Evolutionary conservation across 2,113 vertebrate species (phyloP).

Genomic region (Hydrochoerus hydrochaeris): DNA sequence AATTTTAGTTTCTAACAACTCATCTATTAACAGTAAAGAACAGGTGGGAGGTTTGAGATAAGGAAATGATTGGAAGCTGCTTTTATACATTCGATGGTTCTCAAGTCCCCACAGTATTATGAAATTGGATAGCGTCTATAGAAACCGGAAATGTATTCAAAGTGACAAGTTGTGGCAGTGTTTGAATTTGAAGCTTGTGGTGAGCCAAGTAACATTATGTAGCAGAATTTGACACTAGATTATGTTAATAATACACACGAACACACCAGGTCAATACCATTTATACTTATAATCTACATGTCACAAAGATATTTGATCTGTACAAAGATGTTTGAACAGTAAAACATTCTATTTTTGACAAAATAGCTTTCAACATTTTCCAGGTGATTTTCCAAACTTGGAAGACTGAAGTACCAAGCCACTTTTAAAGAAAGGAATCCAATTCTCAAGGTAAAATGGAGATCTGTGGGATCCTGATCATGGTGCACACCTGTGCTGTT

Average conservation of each 20-base stretch:
- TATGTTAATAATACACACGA: not conserved
- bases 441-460: slow-evolving; percentile 49
- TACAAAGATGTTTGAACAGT: not conserved
- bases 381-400: slow-evolving; percentile 35
- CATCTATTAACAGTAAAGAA: slow-evolving; percentile 78
- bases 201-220: not conserved
- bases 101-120: slow-evolving; percentile 74
- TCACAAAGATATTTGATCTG: slow-evolving; percentile 24
- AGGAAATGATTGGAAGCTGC: slow-evolving; percentile 77
- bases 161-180: slow-evolving; percentile 50
- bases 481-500: not conserved
- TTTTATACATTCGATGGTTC: slow-evolving; percentile 71
- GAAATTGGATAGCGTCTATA: slow-evolving; percentile 66
- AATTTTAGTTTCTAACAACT: slow-evolving; percentile 81
- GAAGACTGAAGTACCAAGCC: not conserved
- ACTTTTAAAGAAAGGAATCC: not conserved
- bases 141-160: slow-evolving; percentile 69
- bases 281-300: slow-evolving; percentile 36
- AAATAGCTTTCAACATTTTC: slow-evolving; percentile 62
- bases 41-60: slow-evolving; percentile 78
- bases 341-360: slow-evolving; percentile 23
- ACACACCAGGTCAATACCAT: not conserved
- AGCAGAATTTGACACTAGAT: slow-evolving; percentile 47
- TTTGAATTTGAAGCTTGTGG: slow-evolving; percentile 66
- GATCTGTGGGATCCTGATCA: not conserved